phyloP scores from a whole-genome alignment of 1,140 invertebrate genomes.

The Hirudo medicinalis region DNA sequence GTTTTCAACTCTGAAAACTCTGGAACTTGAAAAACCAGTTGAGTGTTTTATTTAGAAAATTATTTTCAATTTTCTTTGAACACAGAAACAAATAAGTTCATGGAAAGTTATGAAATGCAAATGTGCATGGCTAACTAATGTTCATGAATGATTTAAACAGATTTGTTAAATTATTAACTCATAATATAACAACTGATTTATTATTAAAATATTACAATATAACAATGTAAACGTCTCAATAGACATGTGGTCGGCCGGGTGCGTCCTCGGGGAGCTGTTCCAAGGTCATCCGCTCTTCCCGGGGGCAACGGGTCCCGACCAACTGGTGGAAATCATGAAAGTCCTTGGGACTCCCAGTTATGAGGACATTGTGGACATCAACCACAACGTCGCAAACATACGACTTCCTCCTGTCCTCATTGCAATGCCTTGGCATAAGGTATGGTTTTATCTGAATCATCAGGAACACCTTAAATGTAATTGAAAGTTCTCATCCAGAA shows the following conservation, averaged over 20 bases:
- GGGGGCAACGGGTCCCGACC: constrained; percentile 10
- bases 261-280: constrained; percentile 18
- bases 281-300: constrained; percentile 17
- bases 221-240: background rate
- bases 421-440: background rate
- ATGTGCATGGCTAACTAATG: no score
- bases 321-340: constrained; percentile 17
- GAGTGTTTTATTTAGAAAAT: no score
- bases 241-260: constrained; percentile 16
- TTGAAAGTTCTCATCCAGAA: no score
- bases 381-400: background rate
- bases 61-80: no score
- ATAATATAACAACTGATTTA: no score
- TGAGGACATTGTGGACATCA: background rate
- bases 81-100: no score
- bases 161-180: no score
- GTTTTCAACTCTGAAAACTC: no score
- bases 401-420: background rate
- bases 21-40: no score
- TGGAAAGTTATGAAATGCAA: no score
- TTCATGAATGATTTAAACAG: no score
- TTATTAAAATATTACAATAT: background rate
- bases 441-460: background rate
- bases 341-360: background rate
- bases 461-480: background rate